Evolutionary conservation across 2,113 vertebrate genomes (phyloP), one percentile per base, ranked within the genome.

Genomic region (Rhagologus leucostigma): DNA sequence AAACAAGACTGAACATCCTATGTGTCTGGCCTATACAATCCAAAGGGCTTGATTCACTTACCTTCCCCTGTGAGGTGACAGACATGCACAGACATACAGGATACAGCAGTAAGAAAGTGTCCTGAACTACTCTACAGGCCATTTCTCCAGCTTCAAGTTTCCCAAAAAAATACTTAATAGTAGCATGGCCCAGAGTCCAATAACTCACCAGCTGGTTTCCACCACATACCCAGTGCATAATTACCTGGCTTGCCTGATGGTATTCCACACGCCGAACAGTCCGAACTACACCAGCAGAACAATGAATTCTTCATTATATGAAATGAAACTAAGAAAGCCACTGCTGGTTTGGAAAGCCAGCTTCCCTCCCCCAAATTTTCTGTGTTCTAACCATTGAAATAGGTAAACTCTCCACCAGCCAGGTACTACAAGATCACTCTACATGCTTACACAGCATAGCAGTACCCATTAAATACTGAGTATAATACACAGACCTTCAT

Each of bases 241-340:
- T 41, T 68, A 67, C 44, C 52, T 70, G 44, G 12, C n/a, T 64
- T 77, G 37, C 41, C 24, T 44, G n/a, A 26, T 3, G 26, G 44
- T 15, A 70, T 11, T 69, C 55, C n/a, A 14, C 3, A 1, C 3
- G 4, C 29, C 0, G 0, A 63, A 41, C 11, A 89, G 50, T 13
- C 23, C 73, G 56, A 93, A 55, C 55, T 33, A 60, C 14, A 47
- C 53, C 18, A 15, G n/a, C 47, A 84, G 29, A 89, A 75, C 39
- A 46, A 13, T 15, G 16, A 80, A 64, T 68, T 63, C 26, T 59
- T 35, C 29, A 23, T 16, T 41, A 1, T 16, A 63, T 32, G 3
- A 49, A 60, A 52, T 7, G 6, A 74, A 21, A 60, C 4, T 27
- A 50, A 62, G 56, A 78, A 89, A 88, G 37, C 5, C 22, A 39